Evolutionary conservation across 2,888 invertebrate species (phyloP).

Genomic region (Sarcophaga variegata): DNA sequence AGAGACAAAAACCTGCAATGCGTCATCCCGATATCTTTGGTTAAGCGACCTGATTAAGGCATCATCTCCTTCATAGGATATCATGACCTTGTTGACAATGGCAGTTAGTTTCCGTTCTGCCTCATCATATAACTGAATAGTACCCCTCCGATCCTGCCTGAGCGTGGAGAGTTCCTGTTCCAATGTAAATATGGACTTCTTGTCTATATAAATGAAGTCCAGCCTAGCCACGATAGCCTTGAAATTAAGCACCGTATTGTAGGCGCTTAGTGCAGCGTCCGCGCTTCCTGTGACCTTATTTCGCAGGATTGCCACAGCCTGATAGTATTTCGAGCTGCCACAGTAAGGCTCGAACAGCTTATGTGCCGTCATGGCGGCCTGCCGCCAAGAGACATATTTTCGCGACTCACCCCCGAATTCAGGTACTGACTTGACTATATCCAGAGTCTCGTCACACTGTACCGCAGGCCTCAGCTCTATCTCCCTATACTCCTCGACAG

Average conservation of each 20-base stretch:
- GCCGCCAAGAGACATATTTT: slow-evolving; percentile 32
- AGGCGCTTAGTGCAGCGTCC: slow-evolving; percentile 42
- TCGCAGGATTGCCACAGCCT: slow-evolving; percentile 50
- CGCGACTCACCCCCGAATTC: slow-evolving; percentile 14
- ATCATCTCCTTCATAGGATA: slow-evolving; percentile 29
- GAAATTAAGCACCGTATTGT: slow-evolving; percentile 50
- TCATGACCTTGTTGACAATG: slow-evolving; percentile 40
- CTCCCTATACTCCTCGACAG: slow-evolving; percentile 18
- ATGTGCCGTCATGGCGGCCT: slow-evolving; percentile 16
- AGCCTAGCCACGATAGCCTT: slow-evolving; percentile 55
- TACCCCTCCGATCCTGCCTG: slow-evolving; percentile 42
- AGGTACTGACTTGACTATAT: slow-evolving; percentile 27
- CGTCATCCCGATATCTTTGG: slow-evolving; percentile 61
- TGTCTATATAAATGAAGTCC: slow-evolving; percentile 59
- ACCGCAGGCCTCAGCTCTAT: slow-evolving; percentile 12
- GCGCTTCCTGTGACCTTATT: slow-evolving; percentile 59
- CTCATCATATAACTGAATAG: slow-evolving; percentile 61
- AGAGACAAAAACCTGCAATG: slow-evolving; percentile 28
- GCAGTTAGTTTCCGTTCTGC: slow-evolving; percentile 54
- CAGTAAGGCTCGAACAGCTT: slow-evolving; percentile 4
- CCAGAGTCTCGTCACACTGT: slow-evolving; percentile 22
- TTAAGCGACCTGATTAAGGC: slow-evolving; percentile 36
- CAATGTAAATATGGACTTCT: slow-evolving; percentile 56
- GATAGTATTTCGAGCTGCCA: not conserved
- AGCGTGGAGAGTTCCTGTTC: slow-evolving; percentile 67